phyloP scores from a whole-genome alignment of 2,888 invertebrate species.

The Coremacera marginata region DNA sequence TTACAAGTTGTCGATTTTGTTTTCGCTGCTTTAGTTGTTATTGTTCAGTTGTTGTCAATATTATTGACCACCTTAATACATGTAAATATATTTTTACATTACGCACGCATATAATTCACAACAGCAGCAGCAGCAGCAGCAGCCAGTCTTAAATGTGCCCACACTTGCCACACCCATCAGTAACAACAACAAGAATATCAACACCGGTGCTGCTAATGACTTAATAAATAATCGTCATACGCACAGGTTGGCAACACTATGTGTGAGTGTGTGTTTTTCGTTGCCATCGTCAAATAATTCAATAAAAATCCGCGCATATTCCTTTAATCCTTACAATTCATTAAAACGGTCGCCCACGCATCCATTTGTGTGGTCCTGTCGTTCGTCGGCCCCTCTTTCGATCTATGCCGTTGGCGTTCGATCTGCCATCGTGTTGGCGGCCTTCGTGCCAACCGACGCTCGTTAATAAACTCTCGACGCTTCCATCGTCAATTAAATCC shows the following conservation, averaged over 20 bases:
- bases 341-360: conserved; percentile 60
- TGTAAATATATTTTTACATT: not conserved
- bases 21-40: conserved; percentile 20
- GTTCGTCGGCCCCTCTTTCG: not conserved
- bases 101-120: conserved; percentile 18
- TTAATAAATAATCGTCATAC: conserved; percentile 65
- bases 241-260: conserved; percentile 46
- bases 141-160: not conserved
- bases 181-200: not conserved
- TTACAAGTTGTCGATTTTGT: conserved; percentile 60
- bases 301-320: conserved; percentile 69
- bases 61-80: conserved; percentile 31
- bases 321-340: conserved; percentile 70
- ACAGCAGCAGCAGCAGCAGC: conserved; percentile 24
- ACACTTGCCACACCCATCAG: not conserved
- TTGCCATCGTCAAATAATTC: conserved; percentile 66
- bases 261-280: conserved; percentile 9
- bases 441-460: not conserved
- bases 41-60: conserved; percentile 1
- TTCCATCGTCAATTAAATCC: conserved; percentile 65
- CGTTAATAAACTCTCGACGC: conserved; percentile 37
- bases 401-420: not conserved
- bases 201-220: conserved; percentile 58
- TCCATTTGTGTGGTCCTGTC: not conserved
- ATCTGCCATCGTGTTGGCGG: not conserved